Evolutionary conservation across 2,113 vertebrate genomes (phyloP).

Genomic region (Diglossa brunneiventris): DNA sequence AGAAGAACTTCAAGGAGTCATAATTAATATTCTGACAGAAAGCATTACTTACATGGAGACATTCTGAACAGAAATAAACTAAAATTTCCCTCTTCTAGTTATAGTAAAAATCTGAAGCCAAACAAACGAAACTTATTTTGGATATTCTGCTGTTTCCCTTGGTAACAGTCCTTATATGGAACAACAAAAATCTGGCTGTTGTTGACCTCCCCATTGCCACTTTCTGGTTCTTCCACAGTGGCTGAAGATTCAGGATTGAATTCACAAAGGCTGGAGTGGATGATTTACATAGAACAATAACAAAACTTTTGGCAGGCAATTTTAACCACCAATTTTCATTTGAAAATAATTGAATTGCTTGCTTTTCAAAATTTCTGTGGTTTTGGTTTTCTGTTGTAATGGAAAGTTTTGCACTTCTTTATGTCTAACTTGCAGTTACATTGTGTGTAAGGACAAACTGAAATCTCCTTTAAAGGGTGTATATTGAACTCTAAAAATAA

Average conservation of each 20-base stretch:
- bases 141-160: neutral
- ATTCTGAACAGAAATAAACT: neutral
- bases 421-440: neutral
- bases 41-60: neutral
- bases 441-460: neutral
- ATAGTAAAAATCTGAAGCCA: neutral
- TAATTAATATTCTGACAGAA: neutral
- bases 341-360: neutral
- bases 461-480: neutral
- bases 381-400: neutral
- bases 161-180: neutral
- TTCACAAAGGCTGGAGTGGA: neutral
- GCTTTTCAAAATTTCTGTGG: neutral
- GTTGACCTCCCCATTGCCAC: neutral
- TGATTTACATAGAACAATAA: neutral
- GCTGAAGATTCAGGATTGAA: neutral
- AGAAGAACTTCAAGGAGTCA: neutral
- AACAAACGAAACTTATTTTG: neutral
- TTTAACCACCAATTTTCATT: neutral
- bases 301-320: neutral
- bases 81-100: neutral
- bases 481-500: neutral
- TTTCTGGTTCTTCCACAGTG: neutral
- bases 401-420: neutral
- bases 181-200: neutral